Evolutionary conservation across 2,113 vertebrate genomes (phyloP), one percentile per base, ranked within the genome.

Genomic region (Ovis canadensis): DNA sequence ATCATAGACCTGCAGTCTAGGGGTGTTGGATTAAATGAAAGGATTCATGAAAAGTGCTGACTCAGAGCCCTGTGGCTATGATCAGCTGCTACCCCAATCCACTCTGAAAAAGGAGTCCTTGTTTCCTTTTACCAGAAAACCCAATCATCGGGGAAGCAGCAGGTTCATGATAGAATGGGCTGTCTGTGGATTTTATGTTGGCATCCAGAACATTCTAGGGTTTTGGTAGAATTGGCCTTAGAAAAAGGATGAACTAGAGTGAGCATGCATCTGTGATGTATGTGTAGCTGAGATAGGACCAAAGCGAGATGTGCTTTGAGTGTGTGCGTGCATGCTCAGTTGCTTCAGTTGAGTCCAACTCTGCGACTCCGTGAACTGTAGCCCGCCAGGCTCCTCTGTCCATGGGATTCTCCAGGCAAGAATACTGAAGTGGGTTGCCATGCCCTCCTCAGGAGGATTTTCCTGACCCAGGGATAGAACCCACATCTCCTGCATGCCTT

Each of bases 41-140:
- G 31, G 54, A 21, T 3, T 0, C 50, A 2, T 33, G 29, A 40
- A 4, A 50, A n/a, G 21, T 5, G 19, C 48, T 48, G 52, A 17
- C 74, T 48, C 12, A 17, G 55, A 23, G 12, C 33, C 14, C 62
- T 3, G 2, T 0, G 43, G 31, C 10, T 6, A 2, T 7, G 12
- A n/a, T 15, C 40, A 45, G 77, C 59, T n/a, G 10, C n/a, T 19
- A 5, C 1, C 0, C 0, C 17, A 87, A 36, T 14, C 23, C 1
- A 0, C 19, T 16, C 15, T 29, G 62, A 40, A 40, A 92, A 54
- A n/a, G 3, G 9, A n/a, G 6, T 48, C 31, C 7, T 52, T 67
- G 12, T 23, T 82, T 91, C 8, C 13, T 57, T 80, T 88, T 12
- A 29, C 33, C 36, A 55, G 80, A 90, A 90, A 89, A n/a, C 19